These are phyloP conservation scores for Pelobates fuscus DNA, from an alignment of 2,113 vertebrate species.

Conservation along the genomic window DNA sequence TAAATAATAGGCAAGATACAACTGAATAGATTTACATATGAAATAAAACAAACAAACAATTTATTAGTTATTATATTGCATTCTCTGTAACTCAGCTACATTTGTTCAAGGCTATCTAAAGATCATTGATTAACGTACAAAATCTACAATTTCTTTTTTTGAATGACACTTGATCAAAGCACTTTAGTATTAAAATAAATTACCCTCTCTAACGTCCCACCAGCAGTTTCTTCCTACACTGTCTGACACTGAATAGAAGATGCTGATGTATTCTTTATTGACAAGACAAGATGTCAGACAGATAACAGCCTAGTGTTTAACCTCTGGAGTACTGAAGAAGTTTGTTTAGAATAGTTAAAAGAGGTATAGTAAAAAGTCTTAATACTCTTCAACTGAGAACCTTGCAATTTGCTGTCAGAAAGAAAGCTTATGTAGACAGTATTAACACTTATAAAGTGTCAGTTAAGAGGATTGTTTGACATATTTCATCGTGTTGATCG, in stretches of 20 bases:
- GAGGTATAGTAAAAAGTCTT: constrained; percentile 40
- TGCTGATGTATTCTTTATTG: constrained; percentile 15
- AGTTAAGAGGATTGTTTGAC: constrained; percentile 63
- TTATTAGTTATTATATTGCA: no score
- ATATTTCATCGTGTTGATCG: constrained; percentile 60
- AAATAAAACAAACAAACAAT: no score
- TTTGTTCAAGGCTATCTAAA: no score
- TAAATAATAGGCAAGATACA: no score
- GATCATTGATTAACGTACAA: no score
- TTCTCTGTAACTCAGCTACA: no score
- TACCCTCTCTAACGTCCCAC: not conserved
- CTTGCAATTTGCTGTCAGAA: constrained; percentile 61
- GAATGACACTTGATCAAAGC: not conserved
- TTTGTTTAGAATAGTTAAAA: constrained; percentile 40
- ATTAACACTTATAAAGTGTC: constrained; percentile 61
- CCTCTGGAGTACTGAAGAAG: constrained; percentile 28
- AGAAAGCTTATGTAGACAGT: constrained; percentile 54
- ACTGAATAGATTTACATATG: no score
- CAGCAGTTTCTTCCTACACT: constrained; percentile 3
- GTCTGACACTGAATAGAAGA: not conserved
- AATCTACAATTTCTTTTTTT: not conserved
- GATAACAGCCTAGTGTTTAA: constrained; percentile 28
- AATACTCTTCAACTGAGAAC: constrained; percentile 52
- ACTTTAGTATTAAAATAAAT: constrained; percentile 2
- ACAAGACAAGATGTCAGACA: constrained; percentile 32